Percentiles rank a stretch among this genome's conserved stretches.
phyloP scores from a whole-genome alignment of 2,797 vertebrate genomes.

The Knipowitschia caucasica region DNA sequence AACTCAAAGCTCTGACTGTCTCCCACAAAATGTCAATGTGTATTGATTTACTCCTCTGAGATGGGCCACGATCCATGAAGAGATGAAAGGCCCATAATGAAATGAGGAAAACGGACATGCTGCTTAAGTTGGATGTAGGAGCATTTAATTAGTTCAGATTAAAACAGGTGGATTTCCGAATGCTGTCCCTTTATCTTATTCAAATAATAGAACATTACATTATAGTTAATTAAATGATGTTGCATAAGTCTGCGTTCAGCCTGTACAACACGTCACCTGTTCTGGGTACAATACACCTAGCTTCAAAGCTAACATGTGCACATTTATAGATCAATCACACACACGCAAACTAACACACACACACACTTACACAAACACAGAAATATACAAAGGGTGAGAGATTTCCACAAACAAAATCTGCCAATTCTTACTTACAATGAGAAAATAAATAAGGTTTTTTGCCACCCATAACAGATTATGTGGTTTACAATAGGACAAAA shows the following conservation, averaged over 20 bases:
- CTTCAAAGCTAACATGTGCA: too few relatives aligned
- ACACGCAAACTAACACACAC: too few relatives aligned
- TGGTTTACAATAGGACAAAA: too few relatives aligned
- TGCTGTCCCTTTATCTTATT: neutral
- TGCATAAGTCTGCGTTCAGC: neutral
- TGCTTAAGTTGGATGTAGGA: constrained; percentile 19
- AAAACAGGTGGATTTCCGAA: neutral
- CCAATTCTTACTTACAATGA: too few relatives aligned
- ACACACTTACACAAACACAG: too few relatives aligned
- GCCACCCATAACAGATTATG: too few relatives aligned
- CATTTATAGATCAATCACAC: too few relatives aligned
- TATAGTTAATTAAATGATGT: neutral
- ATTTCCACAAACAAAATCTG: too few relatives aligned
- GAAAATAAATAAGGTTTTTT: too few relatives aligned
- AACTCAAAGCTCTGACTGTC: constrained; percentile 32
- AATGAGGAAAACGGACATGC: constrained; percentile 28
- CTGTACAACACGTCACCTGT: neutral
- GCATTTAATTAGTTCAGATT: neutral
- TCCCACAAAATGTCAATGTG: constrained; percentile 35
- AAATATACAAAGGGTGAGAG: too few relatives aligned
- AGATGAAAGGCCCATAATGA: constrained; percentile 39
- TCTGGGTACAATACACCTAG: neutral
- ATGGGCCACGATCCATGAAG: constrained; percentile 34
- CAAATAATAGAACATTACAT: neutral
- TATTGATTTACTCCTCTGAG: constrained; percentile 45